Percentiles rank a stretch among this genome's conserved stretches.
Conservation (phyloP, 2,113 vertebrate genomes). For the Aspidoscelis tigris region DNA sequence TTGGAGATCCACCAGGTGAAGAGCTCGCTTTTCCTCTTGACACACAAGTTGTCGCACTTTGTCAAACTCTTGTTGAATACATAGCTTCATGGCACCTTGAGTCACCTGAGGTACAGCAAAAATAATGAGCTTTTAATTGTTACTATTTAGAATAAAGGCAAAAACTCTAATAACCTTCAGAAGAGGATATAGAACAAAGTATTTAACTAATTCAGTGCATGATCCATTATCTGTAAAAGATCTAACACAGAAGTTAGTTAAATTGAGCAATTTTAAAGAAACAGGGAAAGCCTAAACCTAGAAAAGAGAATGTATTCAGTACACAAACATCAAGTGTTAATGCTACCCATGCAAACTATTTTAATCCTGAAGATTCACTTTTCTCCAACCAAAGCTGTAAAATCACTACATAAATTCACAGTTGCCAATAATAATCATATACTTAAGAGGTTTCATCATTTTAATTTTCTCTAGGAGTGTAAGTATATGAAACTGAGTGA, state of each 20-base stretch:
- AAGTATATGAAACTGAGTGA: too few relatives aligned
- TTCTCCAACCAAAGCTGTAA: conserved; percentile 38
- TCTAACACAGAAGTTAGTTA: conserved; percentile 3
- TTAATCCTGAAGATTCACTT: conserved; percentile 54
- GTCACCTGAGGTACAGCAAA: conserved; percentile 52
- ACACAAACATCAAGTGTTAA: not conserved
- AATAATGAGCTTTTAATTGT: not conserved
- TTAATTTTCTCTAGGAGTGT: conserved; percentile 10
- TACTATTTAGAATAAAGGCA: not conserved
- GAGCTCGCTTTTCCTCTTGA: conserved; percentile 80
- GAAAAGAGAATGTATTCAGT: conserved; percentile 34
- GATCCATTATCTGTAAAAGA: conserved; percentile 1
- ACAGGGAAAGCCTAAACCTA: conserved; percentile 30
- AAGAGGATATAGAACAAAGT: not conserved
- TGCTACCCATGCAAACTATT: conserved; percentile 36
- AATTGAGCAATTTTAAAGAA: conserved; percentile 16
- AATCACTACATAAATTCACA: conserved; percentile 60
- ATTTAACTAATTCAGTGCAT: not conserved
- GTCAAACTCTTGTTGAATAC: conserved; percentile 83
- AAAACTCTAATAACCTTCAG: not conserved
- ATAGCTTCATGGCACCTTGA: conserved; percentile 78
- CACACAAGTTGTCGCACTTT: conserved; percentile 80
- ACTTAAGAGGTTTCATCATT: conserved; percentile 33
- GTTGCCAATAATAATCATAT: conserved; percentile 43
- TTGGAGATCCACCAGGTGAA: conserved; percentile 82